phyloP scores from a whole-genome alignment of 2,113 vertebrate genomes.

The Engraulis encrasicolus region DNA sequence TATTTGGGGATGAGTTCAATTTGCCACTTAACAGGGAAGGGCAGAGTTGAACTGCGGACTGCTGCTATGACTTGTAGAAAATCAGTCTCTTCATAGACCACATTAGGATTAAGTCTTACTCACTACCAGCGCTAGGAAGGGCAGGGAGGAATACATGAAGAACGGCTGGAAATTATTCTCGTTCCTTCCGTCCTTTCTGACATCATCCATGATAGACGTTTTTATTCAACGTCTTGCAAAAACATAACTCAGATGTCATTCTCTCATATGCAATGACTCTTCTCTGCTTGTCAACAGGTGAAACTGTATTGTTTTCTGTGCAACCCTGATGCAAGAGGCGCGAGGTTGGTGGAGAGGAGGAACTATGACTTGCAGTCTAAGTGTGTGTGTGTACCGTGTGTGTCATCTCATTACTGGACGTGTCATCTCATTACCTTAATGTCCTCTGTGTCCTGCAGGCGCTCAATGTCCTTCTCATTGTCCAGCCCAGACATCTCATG shows the following conservation, averaged over 20 bases:
- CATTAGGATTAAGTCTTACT: not conserved
- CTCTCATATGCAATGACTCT: too few species aligned
- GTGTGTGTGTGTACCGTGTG: too few species aligned
- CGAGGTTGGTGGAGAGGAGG: not conserved
- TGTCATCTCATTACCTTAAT: conserved; percentile 65
- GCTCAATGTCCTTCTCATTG: conserved; percentile 69
- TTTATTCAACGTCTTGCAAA: too few species aligned
- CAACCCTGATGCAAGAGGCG: too few species aligned
- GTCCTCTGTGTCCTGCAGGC: conserved; percentile 52
- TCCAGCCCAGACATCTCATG: conserved; percentile 75
- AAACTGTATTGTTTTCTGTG: too few species aligned
- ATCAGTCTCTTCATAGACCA: not conserved
- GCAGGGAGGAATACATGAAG: not conserved
- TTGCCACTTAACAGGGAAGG: not conserved
- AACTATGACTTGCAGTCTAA: not conserved
- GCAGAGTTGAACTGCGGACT: not conserved
- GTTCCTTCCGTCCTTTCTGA: too few species aligned
- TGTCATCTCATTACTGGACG: too few species aligned
- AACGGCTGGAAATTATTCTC: too few species aligned
- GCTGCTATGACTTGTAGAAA: not conserved
- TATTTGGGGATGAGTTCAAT: not conserved
- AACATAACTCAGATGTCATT: too few species aligned
- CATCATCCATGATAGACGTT: too few species aligned
- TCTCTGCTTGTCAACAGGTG: too few species aligned
- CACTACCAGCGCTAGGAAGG: not conserved